phyloP scores from a whole-genome alignment of 1,140 invertebrate species.

The Armadillidium nasatum region DNA sequence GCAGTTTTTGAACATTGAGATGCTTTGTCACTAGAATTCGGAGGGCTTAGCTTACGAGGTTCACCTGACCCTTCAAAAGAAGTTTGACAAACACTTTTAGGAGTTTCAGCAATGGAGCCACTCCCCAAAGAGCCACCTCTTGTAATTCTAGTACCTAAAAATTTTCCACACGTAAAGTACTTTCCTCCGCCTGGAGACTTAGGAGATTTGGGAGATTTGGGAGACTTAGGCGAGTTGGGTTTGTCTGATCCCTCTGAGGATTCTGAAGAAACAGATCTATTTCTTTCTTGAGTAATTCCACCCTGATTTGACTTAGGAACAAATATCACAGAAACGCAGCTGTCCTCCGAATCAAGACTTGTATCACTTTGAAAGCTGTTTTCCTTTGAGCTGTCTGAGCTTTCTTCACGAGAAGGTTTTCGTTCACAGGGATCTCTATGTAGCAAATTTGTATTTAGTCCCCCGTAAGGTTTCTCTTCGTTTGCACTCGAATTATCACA shows the following conservation, averaged over 20 bases:
- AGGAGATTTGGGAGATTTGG: constrained; percentile 42
- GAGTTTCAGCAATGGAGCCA: neutral
- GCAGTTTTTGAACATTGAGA: too few species aligned
- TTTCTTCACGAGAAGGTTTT: constrained; percentile 70
- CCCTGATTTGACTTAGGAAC: constrained; percentile 63
- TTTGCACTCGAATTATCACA: neutral
- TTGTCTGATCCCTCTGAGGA: constrained; percentile 45
- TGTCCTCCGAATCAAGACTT: constrained; percentile 86
- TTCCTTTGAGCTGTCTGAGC: constrained; percentile 79
- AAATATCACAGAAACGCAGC: constrained; percentile 84
- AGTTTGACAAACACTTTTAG: neutral
- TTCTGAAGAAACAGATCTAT: constrained; percentile 45
- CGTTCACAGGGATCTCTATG: constrained; percentile 52
- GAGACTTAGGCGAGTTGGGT: constrained; percentile 44
- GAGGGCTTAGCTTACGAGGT: neutral
- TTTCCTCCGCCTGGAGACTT: constrained; percentile 37
- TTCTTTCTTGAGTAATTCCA: constrained; percentile 36
- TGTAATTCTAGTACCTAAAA: constrained; percentile 22
- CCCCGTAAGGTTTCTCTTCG: constrained; percentile 16
- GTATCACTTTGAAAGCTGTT: constrained; percentile 87
- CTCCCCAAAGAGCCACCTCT: neutral
- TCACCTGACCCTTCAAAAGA: neutral
- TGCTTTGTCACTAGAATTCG: neutral
- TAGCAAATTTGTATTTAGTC: constrained; percentile 35
- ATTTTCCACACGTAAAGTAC: constrained; percentile 24